Base-by-base conservation (phyloP, 2,888 invertebrate species). In the Reticulitermes lucifugus region DNA sequence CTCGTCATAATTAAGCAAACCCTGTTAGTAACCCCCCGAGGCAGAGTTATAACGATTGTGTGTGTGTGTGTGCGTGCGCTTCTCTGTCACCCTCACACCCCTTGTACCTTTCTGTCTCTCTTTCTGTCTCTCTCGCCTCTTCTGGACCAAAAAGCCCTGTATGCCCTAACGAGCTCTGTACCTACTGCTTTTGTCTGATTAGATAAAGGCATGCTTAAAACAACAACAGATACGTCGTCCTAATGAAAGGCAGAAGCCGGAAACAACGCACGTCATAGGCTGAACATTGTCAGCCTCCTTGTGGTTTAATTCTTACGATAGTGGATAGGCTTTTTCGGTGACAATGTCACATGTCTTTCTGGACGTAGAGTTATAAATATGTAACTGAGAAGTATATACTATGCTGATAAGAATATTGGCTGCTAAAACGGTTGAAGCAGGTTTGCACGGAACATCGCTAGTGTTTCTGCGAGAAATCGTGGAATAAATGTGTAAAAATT, bases 171-270 rank as follows among this genome's bases (percentile, higher is more conserved):
- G 87, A 87, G 86, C 86, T 43, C 79, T 71, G 86, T 83, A 79
- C 86, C 84, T 86, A 84, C 85, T 79, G 87, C 87, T 86, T 91
- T 91, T 91, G 91, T 91, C 91, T 91, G 91, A 91, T 91, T 91
- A 91, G 91, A 91, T 91, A 91, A 91, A 91, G 91, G 91, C 90
- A 90, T 90, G 91, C 91, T 91, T 91, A 91, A 91, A 91, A 91
- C 91, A 91, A 91, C 91, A 91, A 91, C 91, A 90, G 90, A 91
- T 90, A 91, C 90, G 90, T 89, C 89, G 90, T 90, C 89, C 90
- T 91, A 91, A 91, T 91, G 91, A 91, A 91, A 91, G 86, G 79
- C 46, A 80, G 41, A n/a, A 65, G 83, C 35, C 18, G 51, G 85
- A 12, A 65, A n/a, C 9, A 14, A 59, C 59, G 51, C 12, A 9